Percentiles rank a stretch among this genome's conserved stretches.
Conservation (phyloP, 2,113 vertebrate species). For the Antechinus flavipes region DNA sequence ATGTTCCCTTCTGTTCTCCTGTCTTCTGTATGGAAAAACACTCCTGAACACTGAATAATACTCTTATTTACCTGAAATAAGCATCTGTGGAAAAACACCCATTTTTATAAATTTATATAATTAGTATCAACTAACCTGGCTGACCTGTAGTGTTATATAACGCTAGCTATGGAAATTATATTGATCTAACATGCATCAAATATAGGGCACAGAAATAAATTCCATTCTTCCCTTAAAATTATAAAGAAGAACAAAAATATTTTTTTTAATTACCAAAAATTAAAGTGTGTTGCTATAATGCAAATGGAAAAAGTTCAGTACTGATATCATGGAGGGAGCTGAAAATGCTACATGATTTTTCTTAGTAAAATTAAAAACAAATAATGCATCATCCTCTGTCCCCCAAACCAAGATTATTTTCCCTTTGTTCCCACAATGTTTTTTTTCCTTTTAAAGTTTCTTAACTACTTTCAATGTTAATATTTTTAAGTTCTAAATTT, state of each 20-base stretch:
- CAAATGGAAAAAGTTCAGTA: background rate
- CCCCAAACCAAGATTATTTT: background rate
- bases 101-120: background rate
- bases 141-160: background rate
- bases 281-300: background rate
- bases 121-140: background rate
- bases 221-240: background rate
- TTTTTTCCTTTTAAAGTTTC: background rate
- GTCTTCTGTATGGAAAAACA: background rate
- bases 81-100: background rate
- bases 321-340: background rate
- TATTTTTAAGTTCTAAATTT: background rate
- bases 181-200: background rate
- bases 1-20: background rate
- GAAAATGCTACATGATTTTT: background rate
- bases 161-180: background rate
- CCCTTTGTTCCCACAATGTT: background rate
- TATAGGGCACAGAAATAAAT: background rate
- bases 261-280: background rate
- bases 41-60: background rate
- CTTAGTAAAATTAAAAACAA: background rate
- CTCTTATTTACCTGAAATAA: background rate
- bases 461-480: background rate
- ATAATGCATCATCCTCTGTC: background rate
- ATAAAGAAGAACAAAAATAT: background rate